Evolutionary conservation across 2,797 vertebrate genomes (phyloP), one percentile per base, ranked within the genome.

Genomic region (Ciconia nigra): DNA sequence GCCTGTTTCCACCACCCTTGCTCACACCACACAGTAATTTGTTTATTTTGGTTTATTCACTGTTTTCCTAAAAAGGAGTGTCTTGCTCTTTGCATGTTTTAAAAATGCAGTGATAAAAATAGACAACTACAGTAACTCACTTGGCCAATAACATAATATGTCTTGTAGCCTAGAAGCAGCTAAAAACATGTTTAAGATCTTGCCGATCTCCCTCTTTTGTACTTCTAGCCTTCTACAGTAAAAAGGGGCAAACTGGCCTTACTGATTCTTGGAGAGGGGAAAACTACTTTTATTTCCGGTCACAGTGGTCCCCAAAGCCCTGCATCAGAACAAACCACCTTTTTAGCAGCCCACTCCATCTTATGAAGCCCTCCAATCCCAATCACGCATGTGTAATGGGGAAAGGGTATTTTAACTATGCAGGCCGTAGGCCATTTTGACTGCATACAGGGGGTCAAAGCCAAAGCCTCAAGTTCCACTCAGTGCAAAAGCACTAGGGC

Each of bases 31-130:
- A 71, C 44, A 89, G 62, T 73, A 76, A 82, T 78, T 83, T 91
- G 72, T 92, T 95, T 97, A 54, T 95, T 96, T 96, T 92, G 58
- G 25, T 96, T 94, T 94, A 77, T 67, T 82, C 63, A 54, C 37
- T 44, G 16, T 70, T 94, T 59, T 89, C 83, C 86, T 90, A 74
- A 93, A 95, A 94, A 93, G 59, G 83, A 95, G 8, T 65, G 59
- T 49, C 78, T 92, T 95, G 49, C 58, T 91, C 72, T 87, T 47
- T 65, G 78, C 10, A 5, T 61, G 7, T 80, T 90, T 94, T 83
- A 37, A 95, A 93, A 96, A 77, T 35, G 24, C 24, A 83, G 15
- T 77, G 67, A 87, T 96, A 87, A 96, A 94, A 96, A 90, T 44
- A 90, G 81, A 58, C 37, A 83, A 49, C 63, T 89, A 63, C 55